Evolutionary conservation across 1,140 invertebrate species (phyloP), one percentile per base, ranked within the genome.

Genomic region (Papilio polytes): DNA sequence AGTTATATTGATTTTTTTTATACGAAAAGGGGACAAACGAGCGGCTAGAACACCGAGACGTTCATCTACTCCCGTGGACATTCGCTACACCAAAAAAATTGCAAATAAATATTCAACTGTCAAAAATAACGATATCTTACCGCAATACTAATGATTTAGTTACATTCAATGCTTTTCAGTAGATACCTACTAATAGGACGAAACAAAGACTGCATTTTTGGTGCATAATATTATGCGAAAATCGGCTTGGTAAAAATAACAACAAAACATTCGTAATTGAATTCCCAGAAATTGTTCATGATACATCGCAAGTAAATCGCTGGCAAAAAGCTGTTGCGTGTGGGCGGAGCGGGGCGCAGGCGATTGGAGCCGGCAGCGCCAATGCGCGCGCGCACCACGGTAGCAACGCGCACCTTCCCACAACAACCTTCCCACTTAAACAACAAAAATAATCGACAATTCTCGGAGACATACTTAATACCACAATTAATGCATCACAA

Each of bases 371-470:
- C 80, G 20, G 72, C 84, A 76, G 82, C 89, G 84, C 92, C 92
- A 94, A 94, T 94, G 92, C 92, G 91, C 91, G 86, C 81, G 88
- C 91, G 91, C 89, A 87, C 85, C 84, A 90, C 90, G 84, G 91
- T 90, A 92, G 91, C 88, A 78, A n/a, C 15, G 31, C 20, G 18
- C 18, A 36, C 63, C 59, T 82, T 72, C 73, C 73, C 48, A 66
- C 31, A 63, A 22, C 22, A 18, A 74, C 76, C 22, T 66, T 41
- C 31, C 77, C 77, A 78, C 46, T 78, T 78, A 44, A 63, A 44
- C 53, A 63, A n/a, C 51, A 59, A 0, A 10, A 36, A 22, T 59
- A 59, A 63, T 78, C 59, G 56, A 36, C 15, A 51, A 70, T 72
- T 56, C 74, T 36, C 81, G 36, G 77, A 78, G 77, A 78, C 77